Percentiles rank a stretch among this genome's conserved stretches.
Evolutionary conservation across 2,888 invertebrate genomes (phyloP).

Genomic region (Eristalis intricaria): DNA sequence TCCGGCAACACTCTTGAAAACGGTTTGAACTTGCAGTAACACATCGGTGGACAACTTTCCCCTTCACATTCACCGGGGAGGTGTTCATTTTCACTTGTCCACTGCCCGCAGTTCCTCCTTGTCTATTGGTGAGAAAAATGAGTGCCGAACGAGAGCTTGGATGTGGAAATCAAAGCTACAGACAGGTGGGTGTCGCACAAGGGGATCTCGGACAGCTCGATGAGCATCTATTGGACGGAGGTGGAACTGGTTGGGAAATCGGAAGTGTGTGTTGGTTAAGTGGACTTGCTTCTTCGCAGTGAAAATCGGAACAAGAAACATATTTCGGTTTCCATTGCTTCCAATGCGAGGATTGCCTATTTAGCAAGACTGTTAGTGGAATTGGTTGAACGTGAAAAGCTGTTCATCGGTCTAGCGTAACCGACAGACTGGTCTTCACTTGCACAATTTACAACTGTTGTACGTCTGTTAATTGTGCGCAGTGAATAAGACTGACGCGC

Average conservation of each 20-base stretch:
- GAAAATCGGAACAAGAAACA: neutral
- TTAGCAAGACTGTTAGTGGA: neutral
- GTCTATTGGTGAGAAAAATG: neutral
- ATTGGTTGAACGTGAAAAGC: too few species aligned
- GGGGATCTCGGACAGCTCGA: neutral
- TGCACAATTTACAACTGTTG: too few species aligned
- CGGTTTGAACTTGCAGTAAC: conserved; percentile 52
- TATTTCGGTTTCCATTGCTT: neutral
- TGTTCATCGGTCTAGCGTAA: too few species aligned
- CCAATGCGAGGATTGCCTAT: neutral
- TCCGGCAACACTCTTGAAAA: conserved; percentile 37
- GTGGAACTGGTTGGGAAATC: neutral
- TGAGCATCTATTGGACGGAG: neutral
- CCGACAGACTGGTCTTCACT: too few species aligned
- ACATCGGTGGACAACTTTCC: conserved; percentile 58
- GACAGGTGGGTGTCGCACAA: neutral
- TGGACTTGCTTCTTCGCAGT: neutral
- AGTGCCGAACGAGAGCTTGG: neutral
- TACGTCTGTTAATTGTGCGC: too few species aligned
- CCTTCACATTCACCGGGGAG: conserved; percentile 49
- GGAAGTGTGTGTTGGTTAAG: conserved; percentile 1
- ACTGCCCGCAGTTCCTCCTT: neutral
- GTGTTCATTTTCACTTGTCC: conserved; percentile 42
- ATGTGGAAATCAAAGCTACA: neutral
- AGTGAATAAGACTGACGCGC: too few species aligned